Evolutionary conservation across 2,113 vertebrate species (phyloP).

Genomic region (Ondatra zibethicus): DNA sequence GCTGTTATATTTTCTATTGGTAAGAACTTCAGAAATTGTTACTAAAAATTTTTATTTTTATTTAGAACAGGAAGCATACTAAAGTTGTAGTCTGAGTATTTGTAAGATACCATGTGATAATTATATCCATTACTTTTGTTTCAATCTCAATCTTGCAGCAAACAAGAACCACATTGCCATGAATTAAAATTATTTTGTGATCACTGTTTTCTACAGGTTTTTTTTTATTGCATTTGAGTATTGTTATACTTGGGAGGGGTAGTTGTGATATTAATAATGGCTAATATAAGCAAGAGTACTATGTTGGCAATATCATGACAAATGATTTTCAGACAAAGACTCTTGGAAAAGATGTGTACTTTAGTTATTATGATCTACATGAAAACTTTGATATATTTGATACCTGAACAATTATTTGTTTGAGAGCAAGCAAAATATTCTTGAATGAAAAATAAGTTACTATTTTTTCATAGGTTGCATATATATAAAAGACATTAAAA

Average conservation of each 20-base stretch:
- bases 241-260: background rate
- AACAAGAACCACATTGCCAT: background rate
- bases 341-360: background rate
- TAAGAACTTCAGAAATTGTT: background rate
- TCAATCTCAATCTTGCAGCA: background rate
- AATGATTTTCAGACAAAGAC: background rate
- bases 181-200: background rate
- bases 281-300: background rate
- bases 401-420: background rate
- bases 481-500: background rate
- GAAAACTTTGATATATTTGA: background rate
- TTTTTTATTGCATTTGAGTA: background rate
- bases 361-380: background rate
- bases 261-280: background rate
- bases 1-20: background rate
- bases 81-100: background rate
- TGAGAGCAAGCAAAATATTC: background rate
- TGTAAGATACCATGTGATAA: background rate
- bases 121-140: background rate
- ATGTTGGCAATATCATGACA: background rate
- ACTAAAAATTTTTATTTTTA: no score
- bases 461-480: background rate
- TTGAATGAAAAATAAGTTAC: background rate
- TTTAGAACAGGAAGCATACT: background rate
- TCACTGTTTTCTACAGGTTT: background rate